phyloP scores from a whole-genome alignment of 2,797 vertebrate genomes.

The Nyctalus aviator region DNA sequence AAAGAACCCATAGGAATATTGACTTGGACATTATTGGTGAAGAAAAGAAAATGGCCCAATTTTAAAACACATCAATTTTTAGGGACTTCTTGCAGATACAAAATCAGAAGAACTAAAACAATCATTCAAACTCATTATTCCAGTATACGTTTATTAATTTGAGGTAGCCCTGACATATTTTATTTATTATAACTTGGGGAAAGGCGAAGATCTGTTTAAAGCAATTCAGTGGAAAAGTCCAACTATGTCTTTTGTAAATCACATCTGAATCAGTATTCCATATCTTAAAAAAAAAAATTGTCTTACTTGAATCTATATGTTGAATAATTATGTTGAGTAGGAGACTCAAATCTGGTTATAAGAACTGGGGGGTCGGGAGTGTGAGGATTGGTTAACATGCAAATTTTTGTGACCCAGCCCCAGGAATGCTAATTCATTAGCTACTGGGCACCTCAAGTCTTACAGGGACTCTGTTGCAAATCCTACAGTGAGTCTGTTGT shows the following conservation, averaged over 20 bases:
- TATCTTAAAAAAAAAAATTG: neutral
- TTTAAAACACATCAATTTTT: neutral
- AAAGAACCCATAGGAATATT: neutral
- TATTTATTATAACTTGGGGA: neutral
- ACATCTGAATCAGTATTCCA: neutral
- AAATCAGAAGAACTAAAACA: slow-evolving; percentile 45
- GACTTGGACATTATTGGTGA: neutral
- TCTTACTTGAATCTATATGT: neutral
- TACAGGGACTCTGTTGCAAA: neutral
- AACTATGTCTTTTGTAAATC: slow-evolving; percentile 25
- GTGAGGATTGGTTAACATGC: neutral
- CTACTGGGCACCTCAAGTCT: neutral
- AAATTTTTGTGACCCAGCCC: neutral
- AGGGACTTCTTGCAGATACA: neutral
- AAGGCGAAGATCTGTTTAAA: slow-evolving; percentile 19
- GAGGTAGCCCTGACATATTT: neutral
- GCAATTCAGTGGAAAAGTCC: neutral
- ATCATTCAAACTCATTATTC: neutral
- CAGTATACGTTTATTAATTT: neutral
- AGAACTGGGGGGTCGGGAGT: neutral
- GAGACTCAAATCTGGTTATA: neutral
- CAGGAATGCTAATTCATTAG: neutral
- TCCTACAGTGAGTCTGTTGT: neutral
- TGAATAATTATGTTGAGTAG: neutral
- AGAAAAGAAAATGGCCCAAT: neutral